These are phyloP conservation scores for Pinctada fucata DNA, from an alignment of 2,888 invertebrate species.

Conservation along the genomic window DNA sequence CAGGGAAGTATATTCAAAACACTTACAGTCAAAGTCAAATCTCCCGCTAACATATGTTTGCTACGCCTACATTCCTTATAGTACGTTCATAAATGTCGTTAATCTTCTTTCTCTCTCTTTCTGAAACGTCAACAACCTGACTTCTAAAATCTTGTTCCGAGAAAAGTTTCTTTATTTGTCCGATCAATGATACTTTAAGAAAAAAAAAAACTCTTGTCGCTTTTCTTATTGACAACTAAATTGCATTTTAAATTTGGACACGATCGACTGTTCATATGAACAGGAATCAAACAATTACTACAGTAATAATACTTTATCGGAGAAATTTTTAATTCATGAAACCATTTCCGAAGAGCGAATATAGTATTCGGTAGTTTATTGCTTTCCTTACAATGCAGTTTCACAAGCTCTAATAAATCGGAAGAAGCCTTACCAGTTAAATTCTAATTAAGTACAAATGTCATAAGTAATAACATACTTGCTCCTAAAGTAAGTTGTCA, in stretches of 20 bases:
- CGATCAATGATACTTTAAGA: constrained; percentile 21
- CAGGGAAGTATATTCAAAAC: too few relatives aligned
- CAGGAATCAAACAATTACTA: constrained; percentile 3
- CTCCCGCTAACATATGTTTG: background rate
- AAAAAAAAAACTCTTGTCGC: constrained; percentile 26
- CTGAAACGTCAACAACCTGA: background rate
- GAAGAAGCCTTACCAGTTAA: constrained; percentile 20
- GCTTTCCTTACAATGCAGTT: constrained; percentile 17
- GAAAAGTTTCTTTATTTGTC: constrained; percentile 24
- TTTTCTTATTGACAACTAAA: too few relatives aligned
- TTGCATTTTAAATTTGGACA: constrained; percentile 25
- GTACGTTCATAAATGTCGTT: background rate
- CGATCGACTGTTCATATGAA: background rate
- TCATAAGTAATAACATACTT: constrained; percentile 25
- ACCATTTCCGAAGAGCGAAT: constrained; percentile 21
- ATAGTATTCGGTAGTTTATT: constrained; percentile 12
- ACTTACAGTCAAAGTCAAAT: too few relatives aligned
- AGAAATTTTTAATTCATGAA: constrained; percentile 21
- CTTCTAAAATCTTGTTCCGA: constrained; percentile 3
- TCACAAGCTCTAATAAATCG: constrained; percentile 14
- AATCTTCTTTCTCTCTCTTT: too few relatives aligned
- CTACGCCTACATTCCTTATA: constrained; percentile 2
- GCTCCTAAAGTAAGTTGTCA: constrained; percentile 14
- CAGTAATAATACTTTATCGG: constrained; percentile 29
- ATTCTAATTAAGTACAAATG: constrained; percentile 21